Base-by-base conservation (phyloP, 2,888 invertebrate species). In the Mellilla xanthometata region DNA sequence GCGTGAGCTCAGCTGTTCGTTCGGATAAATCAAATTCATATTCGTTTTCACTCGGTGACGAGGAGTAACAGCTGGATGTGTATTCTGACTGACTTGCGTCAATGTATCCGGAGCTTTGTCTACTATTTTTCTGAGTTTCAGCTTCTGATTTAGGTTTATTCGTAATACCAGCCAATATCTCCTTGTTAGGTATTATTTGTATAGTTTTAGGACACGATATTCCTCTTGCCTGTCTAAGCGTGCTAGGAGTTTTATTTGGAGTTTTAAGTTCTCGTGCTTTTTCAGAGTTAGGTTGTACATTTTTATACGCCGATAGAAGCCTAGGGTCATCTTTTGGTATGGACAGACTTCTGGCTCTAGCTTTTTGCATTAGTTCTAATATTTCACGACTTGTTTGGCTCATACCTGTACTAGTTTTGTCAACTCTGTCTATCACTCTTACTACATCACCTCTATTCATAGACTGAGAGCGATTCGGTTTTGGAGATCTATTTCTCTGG, bases 401-500 rank as follows among this genome's bases (percentile, higher is more conserved):
- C 78, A 90, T 84, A 55, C 76, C 78, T 45, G 79, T 79, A 32
- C 77, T 82, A 50, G 77, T 77, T 68, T 73, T 83, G 45, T 87
- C 88, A 38, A 76, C 57, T 12, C 73, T 83, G 45, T 87, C 88
- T 42, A 77, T 58, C 8, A 69, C 62, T 60, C 61, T 71, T 3
- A 72, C 48, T 23, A 76, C 71, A 57, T 91, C 91, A 57, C 81
- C 62, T 64, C 86, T 75, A 23, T 91, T 90, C 8, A 90, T 88
- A 2, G 92, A 92, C 63, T 91, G 91, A 19, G 92, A 92, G 44
- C 93, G 76, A 42, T 92, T 90, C 0, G 76, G 71, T 68, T 79
- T 83, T 9, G 88, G 86, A 27, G 85, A 84, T 71, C 74, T 79
- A 49, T 82, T 86, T 69, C 74, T 87, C 31, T 81, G 70, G 55